These are phyloP conservation scores for Emydocephalus ijimae DNA, from an alignment of 2,113 vertebrate genomes.

Conservation along the genomic window DNA sequence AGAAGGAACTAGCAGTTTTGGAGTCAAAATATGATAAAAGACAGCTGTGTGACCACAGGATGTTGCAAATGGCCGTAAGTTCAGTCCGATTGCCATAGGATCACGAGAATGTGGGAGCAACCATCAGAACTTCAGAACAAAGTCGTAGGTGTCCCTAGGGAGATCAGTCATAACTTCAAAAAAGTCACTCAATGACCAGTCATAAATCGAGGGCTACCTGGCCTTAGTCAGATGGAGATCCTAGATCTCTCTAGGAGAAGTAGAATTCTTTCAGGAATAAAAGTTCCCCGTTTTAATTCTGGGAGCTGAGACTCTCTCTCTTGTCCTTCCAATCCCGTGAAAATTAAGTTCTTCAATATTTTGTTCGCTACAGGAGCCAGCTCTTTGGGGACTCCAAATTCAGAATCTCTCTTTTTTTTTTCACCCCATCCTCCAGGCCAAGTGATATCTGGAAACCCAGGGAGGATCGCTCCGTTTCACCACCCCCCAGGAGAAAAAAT, in stretches of 20 bases:
- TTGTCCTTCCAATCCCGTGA: background rate
- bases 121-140: too few relatives aligned
- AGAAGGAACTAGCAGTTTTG: background rate
- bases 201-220: background rate
- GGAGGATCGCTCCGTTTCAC: background rate
- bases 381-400: background rate
- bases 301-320: background rate
- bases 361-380: background rate
- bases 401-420: background rate
- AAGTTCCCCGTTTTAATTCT: background rate
- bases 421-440: slow-evolving; percentile 15
- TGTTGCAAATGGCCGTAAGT: background rate
- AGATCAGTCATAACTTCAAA: background rate
- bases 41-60: background rate
- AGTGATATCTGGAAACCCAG: slow-evolving; percentile 43
- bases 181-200: background rate
- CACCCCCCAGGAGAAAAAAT: background rate
- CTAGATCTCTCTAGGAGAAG: background rate
- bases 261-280: background rate
- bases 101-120: too few relatives aligned
- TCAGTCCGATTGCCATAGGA: too few relatives aligned
- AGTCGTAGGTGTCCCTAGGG: too few relatives aligned
- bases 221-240: background rate
- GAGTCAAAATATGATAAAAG: background rate
- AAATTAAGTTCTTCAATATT: background rate